These are phyloP conservation scores for Alauda arvensis DNA, from an alignment of 2,797 vertebrate genomes.

Conservation along the genomic window DNA sequence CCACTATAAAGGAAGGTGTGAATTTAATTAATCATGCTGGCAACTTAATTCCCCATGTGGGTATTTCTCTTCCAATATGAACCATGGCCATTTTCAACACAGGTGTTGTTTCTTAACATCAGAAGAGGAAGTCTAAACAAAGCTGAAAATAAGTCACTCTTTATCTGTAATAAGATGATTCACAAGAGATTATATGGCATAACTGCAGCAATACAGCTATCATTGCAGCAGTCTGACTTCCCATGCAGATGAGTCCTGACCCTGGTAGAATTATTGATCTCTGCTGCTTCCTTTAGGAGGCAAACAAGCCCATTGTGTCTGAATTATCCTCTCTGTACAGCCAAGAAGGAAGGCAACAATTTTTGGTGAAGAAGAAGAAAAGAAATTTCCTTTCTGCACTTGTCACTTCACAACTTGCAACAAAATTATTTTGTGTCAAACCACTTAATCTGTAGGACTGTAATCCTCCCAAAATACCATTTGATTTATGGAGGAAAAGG, in stretches of 20 bases:
- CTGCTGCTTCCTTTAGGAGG: not conserved
- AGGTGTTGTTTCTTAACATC: not conserved
- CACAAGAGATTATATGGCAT: not conserved
- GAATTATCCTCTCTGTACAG: not conserved
- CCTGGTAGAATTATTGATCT: not conserved
- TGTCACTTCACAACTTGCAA: not conserved
- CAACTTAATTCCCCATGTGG: not conserved
- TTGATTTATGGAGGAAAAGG: not conserved
- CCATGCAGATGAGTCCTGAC: not conserved
- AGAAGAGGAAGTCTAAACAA: not conserved
- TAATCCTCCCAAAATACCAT: not conserved
- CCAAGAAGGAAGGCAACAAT: not conserved
- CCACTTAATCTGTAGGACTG: not conserved
- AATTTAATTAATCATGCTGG: conserved; percentile 40
- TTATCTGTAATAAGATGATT: conserved; percentile 19
- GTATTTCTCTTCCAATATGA: not conserved
- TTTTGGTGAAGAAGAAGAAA: not conserved
- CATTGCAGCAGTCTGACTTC: conserved; percentile 5
- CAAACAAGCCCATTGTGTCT: not conserved
- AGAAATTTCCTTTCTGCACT: not conserved
- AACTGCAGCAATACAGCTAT: not conserved
- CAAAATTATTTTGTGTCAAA: not conserved
- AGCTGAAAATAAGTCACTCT: conserved; percentile 2
- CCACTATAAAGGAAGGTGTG: conserved; percentile 13
- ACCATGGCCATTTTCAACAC: not conserved